Conservation (phyloP, 2,113 vertebrate genomes). For the Coreoperca whiteheadi region DNA sequence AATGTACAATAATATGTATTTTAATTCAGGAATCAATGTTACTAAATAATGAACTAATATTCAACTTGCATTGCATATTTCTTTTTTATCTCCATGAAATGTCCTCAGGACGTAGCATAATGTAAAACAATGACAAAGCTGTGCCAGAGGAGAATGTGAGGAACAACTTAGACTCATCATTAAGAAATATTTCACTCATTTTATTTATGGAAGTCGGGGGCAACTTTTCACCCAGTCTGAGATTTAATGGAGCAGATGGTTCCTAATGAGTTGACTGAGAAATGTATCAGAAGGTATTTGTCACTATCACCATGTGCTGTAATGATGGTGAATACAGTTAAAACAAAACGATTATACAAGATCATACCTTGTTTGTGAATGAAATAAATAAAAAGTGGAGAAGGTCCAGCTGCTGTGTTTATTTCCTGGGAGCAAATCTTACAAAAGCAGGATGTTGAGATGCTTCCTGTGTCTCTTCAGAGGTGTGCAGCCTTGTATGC, state of each 20-base stretch:
- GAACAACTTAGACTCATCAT: conserved; percentile 58
- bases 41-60: conserved; percentile 81
- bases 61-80: conserved; percentile 77
- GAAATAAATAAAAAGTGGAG: neutral
- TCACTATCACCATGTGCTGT: neutral
- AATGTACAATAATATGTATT: conserved; percentile 54
- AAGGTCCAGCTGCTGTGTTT: conserved; percentile 13
- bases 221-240: conserved; percentile 43
- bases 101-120: conserved; percentile 69
- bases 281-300: conserved; percentile 29
- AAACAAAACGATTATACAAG: neutral
- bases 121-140: conserved; percentile 80
- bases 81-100: conserved; percentile 77
- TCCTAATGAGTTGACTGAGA: conserved; percentile 21
- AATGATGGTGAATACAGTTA: neutral
- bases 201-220: conserved; percentile 38
- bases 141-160: conserved; percentile 58
- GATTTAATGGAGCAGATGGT: conserved; percentile 27
- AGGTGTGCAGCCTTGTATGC: conserved; percentile 53
- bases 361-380: conserved; percentile 7
- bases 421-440: conserved; percentile 23
- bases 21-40: conserved; percentile 67
- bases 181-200: conserved; percentile 51
- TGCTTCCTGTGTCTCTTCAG: conserved; percentile 35
- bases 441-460: conserved; percentile 20